These are phyloP conservation scores for Prunella himalayana DNA, from an alignment of 2,113 vertebrate genomes.

Conservation along the genomic window DNA sequence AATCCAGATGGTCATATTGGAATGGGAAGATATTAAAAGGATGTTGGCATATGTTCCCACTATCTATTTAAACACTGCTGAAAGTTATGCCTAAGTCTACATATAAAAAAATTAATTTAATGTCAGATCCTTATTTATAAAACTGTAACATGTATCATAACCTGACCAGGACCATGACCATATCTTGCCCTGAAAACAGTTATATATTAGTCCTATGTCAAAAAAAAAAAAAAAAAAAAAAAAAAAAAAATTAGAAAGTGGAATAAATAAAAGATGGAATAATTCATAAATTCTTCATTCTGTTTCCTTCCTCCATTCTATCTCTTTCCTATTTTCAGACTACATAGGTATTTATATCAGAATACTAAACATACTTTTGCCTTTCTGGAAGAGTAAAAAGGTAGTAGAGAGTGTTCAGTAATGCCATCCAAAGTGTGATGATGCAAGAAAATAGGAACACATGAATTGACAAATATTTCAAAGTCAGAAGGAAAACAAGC, in stretches of 20 bases:
- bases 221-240: fast-evolving
- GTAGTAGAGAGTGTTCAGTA: not conserved
- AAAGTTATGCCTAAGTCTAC: not conserved
- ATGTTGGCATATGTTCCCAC: not conserved
- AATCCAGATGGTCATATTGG: not conserved
- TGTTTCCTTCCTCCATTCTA: not conserved
- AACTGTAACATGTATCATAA: not conserved
- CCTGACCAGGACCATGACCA: not conserved
- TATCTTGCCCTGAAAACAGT: not conserved
- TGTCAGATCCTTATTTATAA: not conserved
- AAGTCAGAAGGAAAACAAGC: not conserved
- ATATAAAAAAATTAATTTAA: not conserved
- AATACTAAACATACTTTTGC: not conserved
- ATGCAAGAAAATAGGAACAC: not conserved
- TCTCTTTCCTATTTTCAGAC: not conserved
- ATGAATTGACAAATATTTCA: not conserved
- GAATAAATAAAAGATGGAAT: not conserved
- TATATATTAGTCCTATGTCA: not conserved
- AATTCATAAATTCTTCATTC: not conserved
- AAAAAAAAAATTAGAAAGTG: not conserved
- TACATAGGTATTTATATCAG: not conserved
- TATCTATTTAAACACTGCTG: not conserved
- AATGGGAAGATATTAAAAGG: not conserved
- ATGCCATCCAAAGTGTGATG: not conserved
- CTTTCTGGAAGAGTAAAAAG: not conserved